These are phyloP conservation scores for Zophobas atratus DNA, from an alignment of 1,140 invertebrate species.

Conservation along the genomic window DNA sequence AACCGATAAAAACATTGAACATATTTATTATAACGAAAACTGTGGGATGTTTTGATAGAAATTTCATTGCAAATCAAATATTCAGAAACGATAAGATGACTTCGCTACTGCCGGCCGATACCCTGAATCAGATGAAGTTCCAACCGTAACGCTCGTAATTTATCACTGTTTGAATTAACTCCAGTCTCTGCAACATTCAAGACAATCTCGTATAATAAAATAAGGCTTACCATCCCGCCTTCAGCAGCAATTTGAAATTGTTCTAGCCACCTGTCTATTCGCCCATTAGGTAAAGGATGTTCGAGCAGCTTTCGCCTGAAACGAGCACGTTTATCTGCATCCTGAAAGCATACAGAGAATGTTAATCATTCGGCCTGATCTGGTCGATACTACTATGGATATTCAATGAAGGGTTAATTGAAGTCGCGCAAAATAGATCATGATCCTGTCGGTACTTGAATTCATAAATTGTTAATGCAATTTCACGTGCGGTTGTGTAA, in stretches of 20 bases:
- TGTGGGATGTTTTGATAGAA: no score
- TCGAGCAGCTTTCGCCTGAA: slow-evolving; percentile 7
- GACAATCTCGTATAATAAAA: slow-evolving; percentile 12
- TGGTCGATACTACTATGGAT: not conserved
- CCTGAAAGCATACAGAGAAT: slow-evolving; percentile 18
- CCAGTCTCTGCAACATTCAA: not conserved
- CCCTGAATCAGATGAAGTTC: no score
- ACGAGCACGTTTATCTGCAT: slow-evolving; percentile 7
- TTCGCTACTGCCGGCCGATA: no score
- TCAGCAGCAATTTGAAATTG: slow-evolving; percentile 22
- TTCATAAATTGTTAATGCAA: not conserved
- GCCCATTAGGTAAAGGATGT: slow-evolving; percentile 14
- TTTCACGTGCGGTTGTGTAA: not conserved
- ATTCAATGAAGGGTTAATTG: slow-evolving; percentile 17
- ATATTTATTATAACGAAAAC: no score
- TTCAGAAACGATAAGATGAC: no score
- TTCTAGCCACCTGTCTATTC: slow-evolving; percentile 12
- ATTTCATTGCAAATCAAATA: no score
- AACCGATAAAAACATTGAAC: no score
- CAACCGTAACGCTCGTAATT: not conserved
- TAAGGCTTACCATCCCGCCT: slow-evolving; percentile 1
- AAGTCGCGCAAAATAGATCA: not conserved
- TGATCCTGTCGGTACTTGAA: slow-evolving; percentile 11
- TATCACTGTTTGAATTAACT: slow-evolving; percentile 25
- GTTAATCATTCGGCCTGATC: slow-evolving; percentile 19